Percentiles rank a stretch among this genome's conserved stretches.
These are phyloP conservation scores for Pristionchus maxplancki DNA, from an alignment of 2,888 invertebrate genomes.

Conservation along the genomic window DNA sequence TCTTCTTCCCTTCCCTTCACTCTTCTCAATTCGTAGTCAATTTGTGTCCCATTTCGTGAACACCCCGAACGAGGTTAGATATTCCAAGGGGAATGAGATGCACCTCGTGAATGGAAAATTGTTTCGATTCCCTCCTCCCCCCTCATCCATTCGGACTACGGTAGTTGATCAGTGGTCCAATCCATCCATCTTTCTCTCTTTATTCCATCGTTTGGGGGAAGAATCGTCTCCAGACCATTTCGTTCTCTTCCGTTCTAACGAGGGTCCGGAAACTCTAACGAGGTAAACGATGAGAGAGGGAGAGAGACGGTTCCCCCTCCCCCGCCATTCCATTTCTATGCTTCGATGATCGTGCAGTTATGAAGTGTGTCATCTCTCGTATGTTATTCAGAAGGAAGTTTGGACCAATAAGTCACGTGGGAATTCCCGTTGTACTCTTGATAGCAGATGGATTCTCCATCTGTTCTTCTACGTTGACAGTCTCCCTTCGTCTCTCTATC, in stretches of 20 bases:
- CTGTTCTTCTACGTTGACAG: neutral
- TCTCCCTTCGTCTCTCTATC: neutral
- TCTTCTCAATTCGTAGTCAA: slow-evolving; percentile 5
- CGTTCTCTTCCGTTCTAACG: neutral
- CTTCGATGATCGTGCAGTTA: neutral
- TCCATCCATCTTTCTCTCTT: neutral
- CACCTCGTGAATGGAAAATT: neutral
- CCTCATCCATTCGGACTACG: neutral
- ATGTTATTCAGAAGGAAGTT: neutral
- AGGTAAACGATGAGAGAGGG: neutral
- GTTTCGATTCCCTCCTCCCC: neutral
- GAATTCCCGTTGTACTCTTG: neutral
- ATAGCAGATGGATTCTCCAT: neutral
- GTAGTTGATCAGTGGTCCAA: neutral
- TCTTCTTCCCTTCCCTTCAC: neutral
- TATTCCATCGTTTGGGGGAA: neutral
- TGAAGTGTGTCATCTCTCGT: neutral
- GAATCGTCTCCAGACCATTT: neutral
- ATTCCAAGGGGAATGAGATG: neutral
- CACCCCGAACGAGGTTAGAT: slow-evolving; percentile 8
- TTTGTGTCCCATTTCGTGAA: neutral
- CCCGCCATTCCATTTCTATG: neutral
- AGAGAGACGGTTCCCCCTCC: neutral
- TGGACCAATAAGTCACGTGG: neutral
- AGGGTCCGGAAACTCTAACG: neutral